A percentile compares a stretch with the other conserved stretches of the same genome.
These are phyloP conservation scores for Galerucella nymphaeae DNA, from an alignment of 2,888 invertebrate species.

Conservation along the genomic window DNA sequence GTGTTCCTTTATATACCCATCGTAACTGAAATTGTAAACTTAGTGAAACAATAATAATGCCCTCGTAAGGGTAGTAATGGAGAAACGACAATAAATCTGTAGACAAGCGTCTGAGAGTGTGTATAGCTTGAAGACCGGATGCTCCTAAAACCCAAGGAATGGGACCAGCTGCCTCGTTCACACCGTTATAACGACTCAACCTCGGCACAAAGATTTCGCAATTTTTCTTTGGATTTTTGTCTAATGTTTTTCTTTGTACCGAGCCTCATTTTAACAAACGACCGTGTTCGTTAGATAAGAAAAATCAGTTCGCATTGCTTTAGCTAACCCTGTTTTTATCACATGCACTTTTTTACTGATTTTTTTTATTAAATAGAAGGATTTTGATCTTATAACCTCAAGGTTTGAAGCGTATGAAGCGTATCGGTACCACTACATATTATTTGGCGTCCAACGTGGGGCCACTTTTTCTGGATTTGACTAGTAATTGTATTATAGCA, in stretches of 20 bases:
- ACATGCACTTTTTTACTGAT: not conserved
- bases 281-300: constrained; percentile 14
- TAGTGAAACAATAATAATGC: constrained; percentile 34
- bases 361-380: not conserved
- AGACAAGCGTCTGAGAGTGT: constrained; percentile 51
- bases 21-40: constrained; percentile 29
- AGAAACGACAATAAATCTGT: constrained; percentile 55
- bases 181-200: constrained; percentile 59
- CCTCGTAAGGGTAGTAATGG: constrained; percentile 39
- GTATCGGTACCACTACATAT: too few relatives aligned
- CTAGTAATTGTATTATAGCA: too few relatives aligned
- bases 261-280: constrained; percentile 7
- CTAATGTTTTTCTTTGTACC: constrained; percentile 44
- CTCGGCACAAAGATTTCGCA: constrained; percentile 62
- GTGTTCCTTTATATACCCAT: constrained; percentile 24
- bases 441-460: too few relatives aligned
- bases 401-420: too few relatives aligned
- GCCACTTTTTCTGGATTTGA: too few relatives aligned
- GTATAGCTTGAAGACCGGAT: constrained; percentile 49
- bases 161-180: constrained; percentile 60
- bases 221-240: constrained; percentile 59
- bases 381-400: too few relatives aligned
- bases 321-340: constrained; percentile 2
- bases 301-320: constrained; percentile 23
- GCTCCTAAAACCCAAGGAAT: constrained; percentile 55